Evolutionary conservation across 2,113 vertebrate species (phyloP).

Genomic region (Amblyornis subalaris): DNA sequence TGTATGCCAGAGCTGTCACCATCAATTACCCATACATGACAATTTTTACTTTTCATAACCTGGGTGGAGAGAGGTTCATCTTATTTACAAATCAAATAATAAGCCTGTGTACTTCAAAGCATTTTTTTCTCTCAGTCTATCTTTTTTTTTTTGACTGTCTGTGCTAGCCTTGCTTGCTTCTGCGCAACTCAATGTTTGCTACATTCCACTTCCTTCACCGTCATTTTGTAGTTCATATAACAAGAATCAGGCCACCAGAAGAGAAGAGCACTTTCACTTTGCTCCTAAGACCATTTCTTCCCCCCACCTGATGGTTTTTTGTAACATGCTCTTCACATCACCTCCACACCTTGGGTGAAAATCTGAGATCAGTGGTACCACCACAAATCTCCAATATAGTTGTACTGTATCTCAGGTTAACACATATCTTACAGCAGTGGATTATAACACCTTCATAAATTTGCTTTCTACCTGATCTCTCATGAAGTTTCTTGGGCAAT

Average conservation of each 20-base stretch:
- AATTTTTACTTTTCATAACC: conserved; percentile 60
- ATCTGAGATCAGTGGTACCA: not conserved
- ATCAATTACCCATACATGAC: conserved; percentile 43
- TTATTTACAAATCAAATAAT: conserved; percentile 57
- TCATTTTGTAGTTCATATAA: not conserved
- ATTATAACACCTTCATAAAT: not conserved
- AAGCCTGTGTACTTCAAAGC: conserved; percentile 38
- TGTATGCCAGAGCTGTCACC: conserved; percentile 24
- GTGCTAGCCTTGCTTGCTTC: not conserved
- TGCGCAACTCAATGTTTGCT: not conserved
- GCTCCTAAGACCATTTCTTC: not conserved
- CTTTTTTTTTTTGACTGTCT: not conserved
- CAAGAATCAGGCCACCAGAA: not conserved
- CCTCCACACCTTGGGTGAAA: not conserved
- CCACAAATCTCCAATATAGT: not conserved
- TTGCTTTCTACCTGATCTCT: not conserved
- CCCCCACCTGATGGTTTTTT: not conserved
- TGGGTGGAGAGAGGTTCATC: conserved; percentile 50
- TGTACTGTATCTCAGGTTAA: not conserved
- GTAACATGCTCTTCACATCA: not conserved
- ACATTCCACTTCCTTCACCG: not conserved
- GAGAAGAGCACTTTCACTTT: not conserved
- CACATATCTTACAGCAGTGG: not conserved
- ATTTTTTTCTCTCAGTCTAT: not conserved
- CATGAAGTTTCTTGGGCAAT: not conserved